Evolutionary conservation across 2,888 invertebrate species (phyloP).

Genomic region (Unio pictorum): DNA sequence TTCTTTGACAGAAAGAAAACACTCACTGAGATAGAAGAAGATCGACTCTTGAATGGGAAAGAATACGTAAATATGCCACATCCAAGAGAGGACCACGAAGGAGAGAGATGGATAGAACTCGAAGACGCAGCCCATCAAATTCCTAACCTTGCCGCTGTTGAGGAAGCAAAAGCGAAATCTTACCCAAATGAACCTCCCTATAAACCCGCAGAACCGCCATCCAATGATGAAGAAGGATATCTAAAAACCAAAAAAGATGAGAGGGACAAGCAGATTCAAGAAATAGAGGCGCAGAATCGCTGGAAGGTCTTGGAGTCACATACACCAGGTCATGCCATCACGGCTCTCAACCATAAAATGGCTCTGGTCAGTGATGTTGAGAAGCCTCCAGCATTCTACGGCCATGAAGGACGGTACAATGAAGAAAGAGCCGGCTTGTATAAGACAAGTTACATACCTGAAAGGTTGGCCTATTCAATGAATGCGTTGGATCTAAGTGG

Average conservation of each 20-base stretch:
- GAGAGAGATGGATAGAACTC: constrained; percentile 46
- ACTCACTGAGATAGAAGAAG: constrained; percentile 56
- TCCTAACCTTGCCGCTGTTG: constrained; percentile 31
- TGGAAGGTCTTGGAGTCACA: constrained; percentile 60
- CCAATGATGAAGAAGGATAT: constrained; percentile 35
- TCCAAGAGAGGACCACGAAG: constrained; percentile 26
- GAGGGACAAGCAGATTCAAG: constrained; percentile 52
- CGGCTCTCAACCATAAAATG: constrained; percentile 60
- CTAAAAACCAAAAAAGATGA: constrained; percentile 44
- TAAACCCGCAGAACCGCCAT: constrained; percentile 40
- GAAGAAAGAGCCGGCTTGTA: constrained; percentile 68
- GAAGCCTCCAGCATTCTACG: constrained; percentile 62
- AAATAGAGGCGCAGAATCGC: constrained; percentile 65
- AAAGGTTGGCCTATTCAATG: constrained; percentile 58
- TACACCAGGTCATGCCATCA: constrained; percentile 58
- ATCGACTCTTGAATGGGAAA: constrained; percentile 60
- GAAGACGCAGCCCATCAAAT: constrained; percentile 42
- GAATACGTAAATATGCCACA: constrained; percentile 62
- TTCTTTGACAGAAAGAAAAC: constrained; percentile 48
- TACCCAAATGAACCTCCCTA: constrained; percentile 40
- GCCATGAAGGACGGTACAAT: constrained; percentile 66
- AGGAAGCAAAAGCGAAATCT: constrained; percentile 15
- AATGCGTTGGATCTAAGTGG: constrained; percentile 52
- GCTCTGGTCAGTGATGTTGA: constrained; percentile 44
- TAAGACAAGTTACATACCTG: constrained; percentile 66